A percentile compares a stretch with the other conserved stretches of the same genome.
These are phyloP conservation scores for Nibea albiflora DNA, from an alignment of 2,113 vertebrate genomes.

Conservation along the genomic window DNA sequence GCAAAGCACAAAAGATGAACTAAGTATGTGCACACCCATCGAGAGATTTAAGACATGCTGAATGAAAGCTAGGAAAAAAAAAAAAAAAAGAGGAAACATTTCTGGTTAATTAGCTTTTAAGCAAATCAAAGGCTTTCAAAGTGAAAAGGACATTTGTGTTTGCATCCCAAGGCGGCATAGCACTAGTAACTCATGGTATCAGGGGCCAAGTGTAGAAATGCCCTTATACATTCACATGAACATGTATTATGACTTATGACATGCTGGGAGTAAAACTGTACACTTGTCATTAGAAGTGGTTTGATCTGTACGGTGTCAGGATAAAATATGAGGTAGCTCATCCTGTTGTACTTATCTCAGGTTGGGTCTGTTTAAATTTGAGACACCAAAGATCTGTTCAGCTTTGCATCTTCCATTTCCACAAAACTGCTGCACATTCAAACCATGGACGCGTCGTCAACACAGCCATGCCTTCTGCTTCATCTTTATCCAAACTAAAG, in stretches of 20 bases:
- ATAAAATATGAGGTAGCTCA: slow-evolving; percentile 77
- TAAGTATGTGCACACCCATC: slow-evolving; percentile 50
- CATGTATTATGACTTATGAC: slow-evolving; percentile 27
- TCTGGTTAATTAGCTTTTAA: slow-evolving; percentile 57
- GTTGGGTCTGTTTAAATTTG: slow-evolving; percentile 10
- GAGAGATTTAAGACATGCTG: slow-evolving; percentile 65
- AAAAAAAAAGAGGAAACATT: slow-evolving; percentile 26
- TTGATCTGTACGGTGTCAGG: slow-evolving; percentile 37
- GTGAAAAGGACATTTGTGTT: slow-evolving; percentile 39
- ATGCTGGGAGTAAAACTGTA: slow-evolving; percentile 55
- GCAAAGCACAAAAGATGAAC: slow-evolving; percentile 56
- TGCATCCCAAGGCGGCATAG: slow-evolving; percentile 54
- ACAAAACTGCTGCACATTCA: slow-evolving; percentile 43
- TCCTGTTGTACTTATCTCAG: slow-evolving; percentile 48
- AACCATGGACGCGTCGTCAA: slow-evolving; percentile 9
- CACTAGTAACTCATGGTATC: slow-evolving; percentile 44
- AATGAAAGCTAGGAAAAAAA: slow-evolving; percentile 35
- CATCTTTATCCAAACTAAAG: slow-evolving; percentile 15
- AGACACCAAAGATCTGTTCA: slow-evolving; percentile 30
- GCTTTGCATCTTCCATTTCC: slow-evolving; percentile 5
- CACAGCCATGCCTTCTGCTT: not conserved
- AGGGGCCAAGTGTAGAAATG: slow-evolving; percentile 37
- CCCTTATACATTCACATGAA: slow-evolving; percentile 69
- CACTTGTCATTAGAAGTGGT: slow-evolving; percentile 49
- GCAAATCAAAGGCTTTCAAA: slow-evolving; percentile 62